These are phyloP conservation scores for Styela plicata DNA, from an alignment of 23 tunicate genomes.

Conservation along the genomic window DNA sequence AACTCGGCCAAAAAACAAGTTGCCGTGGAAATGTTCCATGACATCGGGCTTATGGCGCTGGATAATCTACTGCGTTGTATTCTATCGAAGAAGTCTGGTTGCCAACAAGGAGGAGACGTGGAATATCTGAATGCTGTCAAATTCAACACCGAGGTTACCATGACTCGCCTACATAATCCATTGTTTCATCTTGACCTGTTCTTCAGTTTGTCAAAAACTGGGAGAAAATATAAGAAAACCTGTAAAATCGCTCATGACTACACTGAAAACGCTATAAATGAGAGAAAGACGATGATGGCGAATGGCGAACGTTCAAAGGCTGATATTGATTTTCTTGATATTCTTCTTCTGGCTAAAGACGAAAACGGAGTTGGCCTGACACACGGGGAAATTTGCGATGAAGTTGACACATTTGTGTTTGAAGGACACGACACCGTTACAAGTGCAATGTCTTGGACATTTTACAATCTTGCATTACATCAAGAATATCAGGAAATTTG, in stretches of 20 bases:
- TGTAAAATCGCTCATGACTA: conserved; percentile 22
- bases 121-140: conserved; percentile 40
- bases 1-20: too few species aligned
- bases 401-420: conserved; percentile 71
- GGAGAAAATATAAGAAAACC: conserved; percentile 34
- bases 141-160: not conserved
- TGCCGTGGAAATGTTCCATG: conserved; percentile 46
- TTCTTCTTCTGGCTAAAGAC: conserved; percentile 47
- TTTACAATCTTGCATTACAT: conserved; percentile 33
- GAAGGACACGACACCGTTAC: conserved; percentile 79
- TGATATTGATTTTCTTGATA: conserved; percentile 49
- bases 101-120: conserved; percentile 20
- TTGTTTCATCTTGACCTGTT: conserved; percentile 35
- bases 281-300: not conserved
- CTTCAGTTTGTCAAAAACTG: conserved; percentile 14
- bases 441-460: conserved; percentile 43
- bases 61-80: conserved; percentile 56
- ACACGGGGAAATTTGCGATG: conserved; percentile 58
- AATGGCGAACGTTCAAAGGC: not conserved
- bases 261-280: conserved; percentile 35
- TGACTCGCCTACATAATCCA: conserved; percentile 27
- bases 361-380: conserved; percentile 55
- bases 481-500: conserved; percentile 19
- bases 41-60: conserved; percentile 42
- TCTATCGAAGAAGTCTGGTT: too few species aligned